A percentile compares a stretch with the other conserved stretches of the same genome.
Conservation (phyloP, 2,888 invertebrate species). For the Pandemis corylana region DNA sequence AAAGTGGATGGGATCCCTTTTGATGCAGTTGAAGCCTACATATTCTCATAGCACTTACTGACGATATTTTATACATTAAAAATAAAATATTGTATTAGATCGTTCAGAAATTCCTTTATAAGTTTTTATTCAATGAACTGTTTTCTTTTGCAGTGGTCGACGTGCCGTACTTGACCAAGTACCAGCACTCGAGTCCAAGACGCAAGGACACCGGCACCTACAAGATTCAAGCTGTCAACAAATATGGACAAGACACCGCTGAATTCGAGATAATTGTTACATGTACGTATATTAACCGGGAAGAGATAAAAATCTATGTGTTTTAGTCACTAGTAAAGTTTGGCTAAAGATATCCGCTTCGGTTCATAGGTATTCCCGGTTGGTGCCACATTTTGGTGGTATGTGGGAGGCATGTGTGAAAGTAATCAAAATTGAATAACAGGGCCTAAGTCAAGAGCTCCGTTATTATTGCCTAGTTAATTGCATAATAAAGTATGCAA, state of each 20-base stretch:
- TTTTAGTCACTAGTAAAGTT: neutral
- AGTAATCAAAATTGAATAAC: neutral
- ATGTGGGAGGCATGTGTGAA: neutral
- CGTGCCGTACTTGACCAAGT: slow-evolving; percentile 94
- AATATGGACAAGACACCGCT: slow-evolving; percentile 95
- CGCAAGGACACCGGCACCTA: slow-evolving; percentile 96
- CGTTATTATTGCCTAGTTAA: too few relatives aligned
- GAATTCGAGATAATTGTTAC: slow-evolving; percentile 95
- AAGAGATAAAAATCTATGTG: neutral
- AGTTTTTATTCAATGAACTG: neutral
- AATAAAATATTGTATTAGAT: too few relatives aligned
- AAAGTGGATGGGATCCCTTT: too few relatives aligned
- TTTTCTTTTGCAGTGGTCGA: slow-evolving; percentile 86
- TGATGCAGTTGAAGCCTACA: too few relatives aligned
- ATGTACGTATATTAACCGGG: slow-evolving; percentile 85
- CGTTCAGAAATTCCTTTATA: too few relatives aligned
- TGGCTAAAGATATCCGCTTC: neutral
- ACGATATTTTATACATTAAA: too few relatives aligned
- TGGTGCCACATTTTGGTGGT: neutral
- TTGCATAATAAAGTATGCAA: too few relatives aligned
- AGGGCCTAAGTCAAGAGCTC: too few relatives aligned
- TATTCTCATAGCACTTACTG: too few relatives aligned
- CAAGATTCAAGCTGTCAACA: slow-evolving; percentile 94
- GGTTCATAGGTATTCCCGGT: neutral
- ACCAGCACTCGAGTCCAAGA: slow-evolving; percentile 93